Conservation (phyloP, 2,888 invertebrate species). For the Emmelina monodactyla region DNA sequence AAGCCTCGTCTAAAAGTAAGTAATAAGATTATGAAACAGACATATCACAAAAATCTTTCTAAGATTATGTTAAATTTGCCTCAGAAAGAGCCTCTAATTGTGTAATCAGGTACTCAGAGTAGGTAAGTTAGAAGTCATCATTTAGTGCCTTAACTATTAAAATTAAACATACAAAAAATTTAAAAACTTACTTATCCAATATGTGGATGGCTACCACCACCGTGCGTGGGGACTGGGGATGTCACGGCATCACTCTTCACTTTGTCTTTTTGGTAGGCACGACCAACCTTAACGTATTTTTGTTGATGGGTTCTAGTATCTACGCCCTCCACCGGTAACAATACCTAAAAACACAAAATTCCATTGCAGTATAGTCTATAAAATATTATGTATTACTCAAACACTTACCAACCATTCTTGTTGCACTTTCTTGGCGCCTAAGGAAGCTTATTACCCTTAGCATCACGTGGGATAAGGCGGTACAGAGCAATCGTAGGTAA, state of each 20-base stretch:
- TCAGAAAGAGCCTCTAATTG: constrained; percentile 61
- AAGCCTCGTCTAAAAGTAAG: constrained; percentile 77
- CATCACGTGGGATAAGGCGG: too few relatives aligned
- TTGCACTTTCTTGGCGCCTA: too few relatives aligned
- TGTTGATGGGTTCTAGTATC: constrained; percentile 98
- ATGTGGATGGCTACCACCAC: constrained; percentile 99
- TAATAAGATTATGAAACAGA: constrained; percentile 1
- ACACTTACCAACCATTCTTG: too few relatives aligned
- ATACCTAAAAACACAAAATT: constrained; percentile 82
- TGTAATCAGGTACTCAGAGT: constrained; percentile 49
- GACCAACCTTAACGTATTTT: constrained; percentile 99
- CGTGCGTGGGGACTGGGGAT: constrained; percentile 99
- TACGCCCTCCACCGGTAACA: constrained; percentile 99
- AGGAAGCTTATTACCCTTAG: too few relatives aligned
- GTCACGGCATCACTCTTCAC: constrained; percentile 99
- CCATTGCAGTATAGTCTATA: too few relatives aligned
- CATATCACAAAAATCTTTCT: not conserved
- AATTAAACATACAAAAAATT: too few relatives aligned
- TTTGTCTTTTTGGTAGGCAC: constrained; percentile 99
- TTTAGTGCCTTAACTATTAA: too few relatives aligned
- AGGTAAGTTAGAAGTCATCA: constrained; percentile 49
- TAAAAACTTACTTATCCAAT: constrained; percentile 82
- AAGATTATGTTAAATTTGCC: too few relatives aligned
- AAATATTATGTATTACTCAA: too few relatives aligned
- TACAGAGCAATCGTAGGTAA: too few relatives aligned